These are phyloP conservation scores for Eurystomus glaucurus DNA, from an alignment of 2,797 vertebrate genomes.

Conservation along the genomic window DNA sequence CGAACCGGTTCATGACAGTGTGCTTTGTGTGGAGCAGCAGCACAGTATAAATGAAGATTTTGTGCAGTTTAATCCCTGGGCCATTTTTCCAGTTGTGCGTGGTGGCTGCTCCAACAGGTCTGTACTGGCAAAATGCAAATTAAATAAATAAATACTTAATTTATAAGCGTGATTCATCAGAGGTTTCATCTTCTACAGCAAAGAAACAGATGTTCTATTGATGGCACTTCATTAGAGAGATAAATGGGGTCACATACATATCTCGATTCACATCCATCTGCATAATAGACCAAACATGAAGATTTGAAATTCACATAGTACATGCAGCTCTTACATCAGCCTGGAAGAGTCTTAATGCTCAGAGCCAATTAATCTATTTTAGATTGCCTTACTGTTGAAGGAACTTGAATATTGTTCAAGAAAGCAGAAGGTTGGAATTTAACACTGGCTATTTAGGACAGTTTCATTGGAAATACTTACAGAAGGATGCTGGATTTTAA, in stretches of 20 bases:
- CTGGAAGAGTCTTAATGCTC: neutral
- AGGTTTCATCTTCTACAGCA: slow-evolving; percentile 69
- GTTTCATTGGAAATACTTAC: neutral
- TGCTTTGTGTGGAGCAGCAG: neutral
- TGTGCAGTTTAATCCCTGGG: neutral
- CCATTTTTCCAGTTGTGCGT: neutral
- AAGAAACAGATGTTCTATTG: slow-evolving; percentile 77
- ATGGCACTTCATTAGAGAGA: slow-evolving; percentile 77
- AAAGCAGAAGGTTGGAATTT: neutral
- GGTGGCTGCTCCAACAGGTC: slow-evolving; percentile 36
- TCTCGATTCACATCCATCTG: slow-evolving; percentile 72
- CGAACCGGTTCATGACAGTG: neutral
- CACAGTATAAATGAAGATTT: neutral
- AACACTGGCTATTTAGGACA: neutral
- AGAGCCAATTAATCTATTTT: slow-evolving; percentile 15
- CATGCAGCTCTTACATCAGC: slow-evolving; percentile 35
- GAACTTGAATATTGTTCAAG: neutral
- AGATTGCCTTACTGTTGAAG: neutral
- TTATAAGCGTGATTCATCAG: slow-evolving; percentile 74
- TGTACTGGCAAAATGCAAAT: slow-evolving; percentile 44
- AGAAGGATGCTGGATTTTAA: neutral
- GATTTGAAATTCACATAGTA: slow-evolving; percentile 10
- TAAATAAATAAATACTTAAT: slow-evolving; percentile 75
- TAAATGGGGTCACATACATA: slow-evolving; percentile 75
- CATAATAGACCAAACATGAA: slow-evolving; percentile 67